Percentiles rank a stretch among this genome's conserved stretches.
These are phyloP conservation scores for Cephonodes hylas DNA, from an alignment of 2,888 invertebrate species.

Conservation along the genomic window DNA sequence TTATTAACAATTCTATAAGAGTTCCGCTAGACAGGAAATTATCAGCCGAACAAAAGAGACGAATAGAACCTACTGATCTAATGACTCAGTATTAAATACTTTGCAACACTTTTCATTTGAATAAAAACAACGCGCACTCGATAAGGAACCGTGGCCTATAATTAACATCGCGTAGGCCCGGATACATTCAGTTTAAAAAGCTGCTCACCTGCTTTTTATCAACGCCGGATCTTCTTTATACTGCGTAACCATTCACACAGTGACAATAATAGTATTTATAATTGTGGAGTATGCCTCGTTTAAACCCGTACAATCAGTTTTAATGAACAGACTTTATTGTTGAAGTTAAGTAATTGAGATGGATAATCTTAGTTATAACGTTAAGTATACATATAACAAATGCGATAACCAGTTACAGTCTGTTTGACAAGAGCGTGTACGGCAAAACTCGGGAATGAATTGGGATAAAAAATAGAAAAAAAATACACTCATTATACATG, in stretches of 20 bases:
- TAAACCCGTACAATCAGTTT: not conserved
- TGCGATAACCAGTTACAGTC: too few relatives aligned
- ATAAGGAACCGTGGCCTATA: constrained; percentile 58
- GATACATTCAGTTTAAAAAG: constrained; percentile 66
- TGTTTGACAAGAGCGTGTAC: too few relatives aligned
- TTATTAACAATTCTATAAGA: too few relatives aligned
- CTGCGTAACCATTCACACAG: constrained; percentile 39
- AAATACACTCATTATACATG: too few relatives aligned
- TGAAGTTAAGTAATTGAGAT: not conserved
- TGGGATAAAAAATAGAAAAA: too few relatives aligned
- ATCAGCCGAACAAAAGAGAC: too few relatives aligned
- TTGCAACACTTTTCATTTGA: not conserved
- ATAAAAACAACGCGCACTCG: not conserved
- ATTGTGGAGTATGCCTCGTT: not conserved
- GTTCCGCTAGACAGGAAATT: too few relatives aligned
- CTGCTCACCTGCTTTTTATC: constrained; percentile 63
- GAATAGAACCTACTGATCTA: too few relatives aligned
- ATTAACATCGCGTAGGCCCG: constrained; percentile 63
- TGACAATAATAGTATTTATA: constrained; percentile 7
- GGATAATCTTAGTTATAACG: too few relatives aligned
- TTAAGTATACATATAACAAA: too few relatives aligned
- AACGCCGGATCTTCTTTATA: constrained; percentile 46
- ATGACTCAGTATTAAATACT: not conserved
- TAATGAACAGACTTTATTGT: too few relatives aligned
- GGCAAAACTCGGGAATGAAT: too few relatives aligned